Conservation (phyloP, 2,888 invertebrate species). For the Tipula unca region DNA sequence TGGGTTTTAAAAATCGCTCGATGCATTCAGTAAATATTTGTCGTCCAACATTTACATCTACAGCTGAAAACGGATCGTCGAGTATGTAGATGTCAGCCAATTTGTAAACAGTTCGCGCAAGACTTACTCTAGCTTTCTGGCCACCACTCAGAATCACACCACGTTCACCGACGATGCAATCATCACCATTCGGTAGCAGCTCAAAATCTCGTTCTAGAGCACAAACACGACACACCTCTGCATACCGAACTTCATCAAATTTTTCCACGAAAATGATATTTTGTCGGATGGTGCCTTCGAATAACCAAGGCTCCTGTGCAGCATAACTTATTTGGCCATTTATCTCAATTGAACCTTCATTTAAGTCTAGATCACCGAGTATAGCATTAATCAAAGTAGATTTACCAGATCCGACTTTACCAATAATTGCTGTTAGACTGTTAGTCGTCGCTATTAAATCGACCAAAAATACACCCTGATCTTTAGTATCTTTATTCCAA, state of each 20-base stretch:
- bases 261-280: conserved; percentile 83
- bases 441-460: conserved; percentile 22
- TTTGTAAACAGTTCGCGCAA: conserved; percentile 67
- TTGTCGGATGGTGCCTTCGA: conserved; percentile 71
- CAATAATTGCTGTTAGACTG: conserved; percentile 54
- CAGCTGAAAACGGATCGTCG: conserved; percentile 71
- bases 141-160: conserved; percentile 67
- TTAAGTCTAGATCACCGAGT: conserved; percentile 60
- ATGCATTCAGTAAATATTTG: conserved; percentile 69
- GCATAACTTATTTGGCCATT: conserved; percentile 65
- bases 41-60: conserved; percentile 67
- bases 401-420: conserved; percentile 71
- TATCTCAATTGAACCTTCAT: conserved; percentile 50
- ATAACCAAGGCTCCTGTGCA: conserved; percentile 78
- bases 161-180: conserved; percentile 52
- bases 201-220: conserved; percentile 56
- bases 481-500: conserved; percentile 27
- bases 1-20: conserved; percentile 48
- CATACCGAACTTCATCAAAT: conserved; percentile 51
- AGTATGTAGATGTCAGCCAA: conserved; percentile 66
- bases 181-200: conserved; percentile 48
- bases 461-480: conserved; percentile 21
- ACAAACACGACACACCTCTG: conserved; percentile 49
- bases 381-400: conserved; percentile 63
- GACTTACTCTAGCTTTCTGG: conserved; percentile 65